phyloP scores from a whole-genome alignment of 64 coral and sea anemone genomes.

The Pocillopora damicornis region DNA sequence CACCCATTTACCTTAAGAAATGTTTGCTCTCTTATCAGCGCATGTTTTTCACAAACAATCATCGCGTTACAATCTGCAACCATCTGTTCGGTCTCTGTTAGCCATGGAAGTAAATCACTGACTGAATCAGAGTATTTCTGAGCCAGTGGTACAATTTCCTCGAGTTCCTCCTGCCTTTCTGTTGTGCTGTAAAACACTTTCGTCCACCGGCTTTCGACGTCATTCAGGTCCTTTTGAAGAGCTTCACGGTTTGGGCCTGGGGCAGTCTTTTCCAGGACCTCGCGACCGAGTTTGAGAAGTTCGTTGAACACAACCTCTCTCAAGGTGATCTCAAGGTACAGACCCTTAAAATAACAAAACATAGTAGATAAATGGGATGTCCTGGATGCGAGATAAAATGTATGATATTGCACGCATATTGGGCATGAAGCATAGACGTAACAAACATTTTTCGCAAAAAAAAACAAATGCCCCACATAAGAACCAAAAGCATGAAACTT shows the following conservation, averaged over 20 bases:
- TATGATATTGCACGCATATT: too few relatives aligned
- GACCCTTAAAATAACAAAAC: slow-evolving; percentile 33
- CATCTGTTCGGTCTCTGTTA: slow-evolving; percentile 84
- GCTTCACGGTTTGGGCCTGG: slow-evolving; percentile 61
- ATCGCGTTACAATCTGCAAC: slow-evolving; percentile 66
- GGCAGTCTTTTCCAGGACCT: slow-evolving; percentile 73
- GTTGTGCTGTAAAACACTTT: slow-evolving; percentile 49
- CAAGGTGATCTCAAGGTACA: slow-evolving; percentile 68
- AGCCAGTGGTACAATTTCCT: slow-evolving; percentile 73
- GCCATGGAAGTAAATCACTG: slow-evolving; percentile 52
- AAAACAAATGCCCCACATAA: too few relatives aligned
- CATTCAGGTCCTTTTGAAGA: slow-evolving; percentile 56
- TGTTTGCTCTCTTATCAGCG: slow-evolving; percentile 64
- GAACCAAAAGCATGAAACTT: too few relatives aligned
- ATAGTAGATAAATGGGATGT: not conserved
- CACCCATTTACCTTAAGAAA: slow-evolving; percentile 57
- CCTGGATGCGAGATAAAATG: too few relatives aligned
- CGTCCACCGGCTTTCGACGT: slow-evolving; percentile 75
- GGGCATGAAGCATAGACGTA: too few relatives aligned
- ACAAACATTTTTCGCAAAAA: too few relatives aligned
- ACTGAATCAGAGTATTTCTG: slow-evolving; percentile 74
- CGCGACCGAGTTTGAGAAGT: slow-evolving; percentile 79
- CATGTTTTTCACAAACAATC: slow-evolving; percentile 74
- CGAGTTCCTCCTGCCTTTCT: slow-evolving; percentile 75
- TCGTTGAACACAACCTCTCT: slow-evolving; percentile 82